Evolutionary conservation across 2,888 invertebrate genomes (phyloP).

Genomic region (Pterostichus madidus): DNA sequence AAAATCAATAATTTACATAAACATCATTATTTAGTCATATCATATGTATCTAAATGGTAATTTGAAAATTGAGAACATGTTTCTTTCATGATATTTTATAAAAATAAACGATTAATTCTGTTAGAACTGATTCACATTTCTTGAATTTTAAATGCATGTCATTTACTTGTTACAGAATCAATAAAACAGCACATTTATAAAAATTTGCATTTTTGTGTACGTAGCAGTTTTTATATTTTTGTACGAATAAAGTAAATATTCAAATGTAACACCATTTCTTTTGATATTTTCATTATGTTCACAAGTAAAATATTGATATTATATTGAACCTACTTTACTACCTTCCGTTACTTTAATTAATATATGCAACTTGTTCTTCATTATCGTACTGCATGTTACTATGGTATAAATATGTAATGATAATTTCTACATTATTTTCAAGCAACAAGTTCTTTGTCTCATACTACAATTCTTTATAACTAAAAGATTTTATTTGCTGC

Average conservation of each 20-base stretch:
- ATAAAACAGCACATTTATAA: slow-evolving; percentile 7
- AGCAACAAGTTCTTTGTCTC: background rate
- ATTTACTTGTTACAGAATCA: too few species aligned
- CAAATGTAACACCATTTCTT: too few species aligned
- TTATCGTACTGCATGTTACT: background rate
- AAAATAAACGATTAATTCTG: too few species aligned
- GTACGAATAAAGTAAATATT: background rate
- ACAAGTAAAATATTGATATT: background rate
- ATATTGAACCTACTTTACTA: background rate
- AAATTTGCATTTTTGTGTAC: background rate
- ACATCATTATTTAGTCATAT: too few species aligned
- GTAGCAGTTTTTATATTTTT: slow-evolving; percentile 11
- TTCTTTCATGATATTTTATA: too few species aligned
- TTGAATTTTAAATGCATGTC: too few species aligned
- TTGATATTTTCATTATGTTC: background rate
- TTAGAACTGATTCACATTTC: too few species aligned
- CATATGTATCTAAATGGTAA: too few species aligned
- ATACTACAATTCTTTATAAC: too few species aligned
- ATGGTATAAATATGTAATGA: background rate
- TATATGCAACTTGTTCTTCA: too few species aligned
- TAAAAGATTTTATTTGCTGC: too few species aligned
- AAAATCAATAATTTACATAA: slow-evolving; percentile 14
- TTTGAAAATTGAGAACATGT: too few species aligned
- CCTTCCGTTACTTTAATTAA: background rate
- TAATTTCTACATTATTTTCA: background rate